Evolutionary conservation across 2,888 invertebrate species (phyloP), one percentile per base, ranked within the genome.

Genomic region (Adelphocoris suturalis): DNA sequence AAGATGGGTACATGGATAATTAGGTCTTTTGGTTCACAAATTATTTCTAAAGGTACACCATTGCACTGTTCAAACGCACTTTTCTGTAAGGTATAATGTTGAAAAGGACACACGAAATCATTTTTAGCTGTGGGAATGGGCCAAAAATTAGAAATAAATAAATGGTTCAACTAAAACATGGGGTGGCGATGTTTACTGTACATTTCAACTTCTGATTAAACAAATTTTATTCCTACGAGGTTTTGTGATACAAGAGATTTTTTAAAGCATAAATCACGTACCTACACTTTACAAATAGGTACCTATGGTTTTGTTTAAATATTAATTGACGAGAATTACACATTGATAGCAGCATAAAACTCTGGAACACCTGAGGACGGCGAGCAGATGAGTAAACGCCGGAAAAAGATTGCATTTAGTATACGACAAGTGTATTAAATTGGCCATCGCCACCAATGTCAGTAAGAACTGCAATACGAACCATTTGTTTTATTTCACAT

Each of bases 251-350:
- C 7, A 37, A 37, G 37, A 37, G 37, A 37, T 37, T 37, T 37
- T 37, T 37, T 37, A 37, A 37, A 37, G 37, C 37, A 37, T 37
- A 37, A 37, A 37, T 37, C 37, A 37, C 37, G 37, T 37, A 37
- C 37, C 37, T 37, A 37, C 37, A 37, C 37, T 37, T 37, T 37
- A 37, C n/a, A 13, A 57, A 2, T 55, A 57, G 57, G 57, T 57
- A 57, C 37, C 37, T 37, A 52, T n/a, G 12, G 23, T 23, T 68
- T 68, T 19, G 4, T 23, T 82, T 82, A 82, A 48, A 37, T 57
- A 61, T 85, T 85, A 85, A 85, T 85, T 85, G 85, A 85, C 85
- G 46, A 85, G 85, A 85, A 55, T 61, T 85, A 57, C 85, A 85
- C 57, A 37, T 57, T 61, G 85, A 85, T 85, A 85, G 52, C 82